These are phyloP conservation scores for Alcedo quadribrachys DNA, from an alignment of 2,797 vertebrate species.

Conservation along the genomic window DNA sequence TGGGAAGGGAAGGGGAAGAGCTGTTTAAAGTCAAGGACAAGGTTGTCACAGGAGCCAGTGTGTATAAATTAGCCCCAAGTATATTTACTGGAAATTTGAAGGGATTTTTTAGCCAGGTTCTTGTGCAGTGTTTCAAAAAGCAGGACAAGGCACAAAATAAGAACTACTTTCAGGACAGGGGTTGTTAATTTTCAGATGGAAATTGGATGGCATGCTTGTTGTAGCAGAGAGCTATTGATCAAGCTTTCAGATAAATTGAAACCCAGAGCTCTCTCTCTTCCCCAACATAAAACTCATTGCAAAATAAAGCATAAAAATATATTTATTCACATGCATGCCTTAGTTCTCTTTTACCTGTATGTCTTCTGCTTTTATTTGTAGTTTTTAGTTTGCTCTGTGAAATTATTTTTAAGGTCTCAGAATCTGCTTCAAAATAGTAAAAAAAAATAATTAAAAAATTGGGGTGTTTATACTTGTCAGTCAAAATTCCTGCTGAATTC, in stretches of 20 bases:
- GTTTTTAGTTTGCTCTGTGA: not conserved
- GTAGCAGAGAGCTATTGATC: not conserved
- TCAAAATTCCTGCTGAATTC: not conserved
- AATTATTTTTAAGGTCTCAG: not conserved
- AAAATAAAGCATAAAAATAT: not conserved
- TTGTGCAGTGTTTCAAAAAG: not conserved
- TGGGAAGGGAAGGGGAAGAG: slow-evolving; percentile 6
- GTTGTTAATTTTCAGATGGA: not conserved
- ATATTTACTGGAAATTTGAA: not conserved
- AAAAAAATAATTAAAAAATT: not conserved
- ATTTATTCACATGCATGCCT: not conserved
- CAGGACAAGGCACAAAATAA: not conserved
- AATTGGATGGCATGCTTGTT: not conserved
- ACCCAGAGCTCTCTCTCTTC: not conserved
- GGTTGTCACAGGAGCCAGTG: not conserved
- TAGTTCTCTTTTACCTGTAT: not conserved
- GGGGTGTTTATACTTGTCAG: not conserved
- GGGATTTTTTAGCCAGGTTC: not conserved
- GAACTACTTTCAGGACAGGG: not conserved
- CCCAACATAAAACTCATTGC: not conserved
- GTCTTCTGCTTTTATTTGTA: not conserved
- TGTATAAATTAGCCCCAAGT: not conserved
- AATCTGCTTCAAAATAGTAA: not conserved
- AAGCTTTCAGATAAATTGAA: not conserved
- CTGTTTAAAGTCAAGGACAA: not conserved